Evolutionary conservation across 2,888 invertebrate genomes (phyloP), one percentile per base, ranked within the genome.

Genomic region (Parnassius apollo): DNA sequence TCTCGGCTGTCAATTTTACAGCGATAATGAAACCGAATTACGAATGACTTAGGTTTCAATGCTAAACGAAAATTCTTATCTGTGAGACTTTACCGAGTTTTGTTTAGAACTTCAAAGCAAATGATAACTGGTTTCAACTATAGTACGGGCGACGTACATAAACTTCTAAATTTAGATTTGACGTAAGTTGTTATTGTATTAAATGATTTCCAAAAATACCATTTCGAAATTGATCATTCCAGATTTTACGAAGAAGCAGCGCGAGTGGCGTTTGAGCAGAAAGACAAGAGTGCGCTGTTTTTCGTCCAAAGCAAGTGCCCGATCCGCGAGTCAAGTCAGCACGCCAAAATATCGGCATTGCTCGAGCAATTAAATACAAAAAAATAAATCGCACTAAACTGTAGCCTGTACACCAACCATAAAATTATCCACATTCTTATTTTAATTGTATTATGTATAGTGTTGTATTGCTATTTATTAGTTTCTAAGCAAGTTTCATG

Each of bases 171-270:
- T 35, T 35, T 35, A 35, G 35, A 35, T 7, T 35, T 35, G 35
- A 35, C 4, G 35, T 35, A 35, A 35, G 35, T 4, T 35, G 35
- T 35, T 35, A 35, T 35, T 7, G 4, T 35, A 7, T 35, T 35
- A 4, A 35, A 35, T 7, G 35, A 35, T 35, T 35, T 35, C 35
- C 4, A 35, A 35, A 35, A 35, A 4, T 35, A 35, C 35, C 4
- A 35, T 35, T 35, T 35, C 35, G 35, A 35, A 35, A 7, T 35
- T 35, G 4, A 7, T 46, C 9, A 56, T 79, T 76, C 9, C 82
- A 97, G 97, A 58, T 94, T 95, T 81, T 93, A 94, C 68, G 94
- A 95, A 68, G 96, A 97, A 78, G 97, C 97, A 9, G 96, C 96
- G 0, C 93, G 94, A 73, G 93, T 94, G 45, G 97, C 97, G 0